Base-by-base conservation (phyloP, 1,140 invertebrate species). In the Drosophila seguyi region DNA sequence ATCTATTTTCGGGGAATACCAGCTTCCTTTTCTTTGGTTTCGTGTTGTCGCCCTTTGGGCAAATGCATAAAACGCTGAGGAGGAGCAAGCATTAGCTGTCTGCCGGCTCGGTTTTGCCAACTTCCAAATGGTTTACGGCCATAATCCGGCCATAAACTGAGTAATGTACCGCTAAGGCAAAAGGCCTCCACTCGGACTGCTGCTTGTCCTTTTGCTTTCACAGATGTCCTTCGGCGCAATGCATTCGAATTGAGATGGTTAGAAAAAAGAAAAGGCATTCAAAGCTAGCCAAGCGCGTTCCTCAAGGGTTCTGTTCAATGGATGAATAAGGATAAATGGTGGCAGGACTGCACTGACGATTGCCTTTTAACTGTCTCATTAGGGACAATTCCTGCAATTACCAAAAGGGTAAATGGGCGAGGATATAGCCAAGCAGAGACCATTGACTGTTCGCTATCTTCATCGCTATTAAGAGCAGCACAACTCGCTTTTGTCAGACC, bases 331-430 rank as follows among this genome's bases (percentile, higher is more conserved):
- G 45, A 44, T 34, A 47, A 44, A 50, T 41, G 58, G 36, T 22
- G 11, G 27, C 25, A 60, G 18, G 38, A 44, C 58, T 48, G 44
- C 47, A 41, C 47, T 68, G 59, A 75, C 48, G 61, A 87, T 60
- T 68, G 66, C 83, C 47, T 73, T 60, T 76, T 65, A 83, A 77
- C 76, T 77, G 84, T 87, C 71, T 76, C 76, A 88, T 88, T 88
- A 74, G 56, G 75, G 48, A 63, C 66, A 84, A 62, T 84, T 80
- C 68, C 20, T 31, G 45, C 42, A 69, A 52, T 72, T 73, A 58
- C 41, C 74, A 34, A 60, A 53, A 55, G 73, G 65, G 22, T 25
- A 72, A 61, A 72, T 62, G 55, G 38, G 14, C 16, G 11, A 27
- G 34, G 34, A 16, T 39, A 47, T 39, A 27, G 31, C 25, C 36